phyloP scores from a whole-genome alignment of 2,888 invertebrate species.

The Incurvaria masculella region DNA sequence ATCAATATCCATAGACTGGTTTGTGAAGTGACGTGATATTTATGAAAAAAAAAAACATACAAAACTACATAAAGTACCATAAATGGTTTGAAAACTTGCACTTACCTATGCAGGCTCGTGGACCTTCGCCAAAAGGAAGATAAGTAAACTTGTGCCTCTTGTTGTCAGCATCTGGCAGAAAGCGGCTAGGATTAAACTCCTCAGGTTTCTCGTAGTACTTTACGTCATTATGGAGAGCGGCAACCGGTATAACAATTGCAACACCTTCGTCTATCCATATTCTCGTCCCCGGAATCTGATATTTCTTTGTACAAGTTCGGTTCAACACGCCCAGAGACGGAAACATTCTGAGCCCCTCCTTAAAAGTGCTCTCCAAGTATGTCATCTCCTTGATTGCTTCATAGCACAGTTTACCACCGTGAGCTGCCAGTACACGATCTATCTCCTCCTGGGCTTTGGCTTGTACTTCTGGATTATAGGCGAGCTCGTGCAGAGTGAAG shows the following conservation, averaged over 20 bases:
- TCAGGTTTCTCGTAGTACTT: constrained; percentile 30
- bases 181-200: constrained; percentile 31
- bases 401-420: constrained; percentile 26
- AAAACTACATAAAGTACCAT: too few species aligned
- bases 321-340: constrained; percentile 17
- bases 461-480: constrained; percentile 18
- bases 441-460: constrained; percentile 17
- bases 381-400: constrained; percentile 28
- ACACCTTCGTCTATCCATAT: constrained; percentile 35
- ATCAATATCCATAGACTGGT: too few species aligned
- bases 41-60: too few species aligned
- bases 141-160: constrained; percentile 16
- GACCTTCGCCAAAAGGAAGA: constrained; percentile 22
- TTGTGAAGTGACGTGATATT: too few species aligned
- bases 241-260: constrained; percentile 26
- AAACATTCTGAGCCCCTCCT: constrained; percentile 17
- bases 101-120: constrained; percentile 19
- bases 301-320: constrained; percentile 17
- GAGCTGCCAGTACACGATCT: constrained; percentile 22
- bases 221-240: constrained; percentile 32
- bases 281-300: constrained; percentile 16
- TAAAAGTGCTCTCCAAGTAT: constrained; percentile 16
- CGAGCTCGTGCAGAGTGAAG: constrained; percentile 30
- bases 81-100: too few species aligned
- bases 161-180: constrained; percentile 18